Base-by-base conservation (phyloP, 2,797 vertebrate species). In the Rhinogobio ventralis region DNA sequence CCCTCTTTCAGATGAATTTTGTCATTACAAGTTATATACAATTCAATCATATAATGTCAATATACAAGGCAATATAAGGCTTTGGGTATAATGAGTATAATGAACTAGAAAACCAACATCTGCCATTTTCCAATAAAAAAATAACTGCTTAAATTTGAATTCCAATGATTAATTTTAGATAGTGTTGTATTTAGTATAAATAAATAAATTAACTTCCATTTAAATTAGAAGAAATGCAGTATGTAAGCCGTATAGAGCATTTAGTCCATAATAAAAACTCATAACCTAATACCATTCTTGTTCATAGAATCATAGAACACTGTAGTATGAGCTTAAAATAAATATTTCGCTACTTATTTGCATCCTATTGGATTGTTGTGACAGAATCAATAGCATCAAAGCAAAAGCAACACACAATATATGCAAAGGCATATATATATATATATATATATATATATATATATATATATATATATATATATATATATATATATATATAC, bases 1-100 rank as follows among this genome's bases (percentile, higher is more conserved):
- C 85, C 83, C 79, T 85, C 86, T 85, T 17, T 67, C 73, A 33
- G 68, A 60, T 57, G 36, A 73, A 11, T 14, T 14, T 14, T 5
- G 46, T 60, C 72, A 53, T 64, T 85, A 57, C 83, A 82, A 55
- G 6, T 14, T 0, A 64, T 28, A 5, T 19, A n/a, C 20, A 9
- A 8, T 36, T 55, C 19, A 36, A 15, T 15, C 23, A 45, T 42
- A 7, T 19, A 49, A 39, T 39, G 39, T 39, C 39, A 42, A 9
- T 42, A 4, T 7, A 10, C 11, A 46, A 46, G 11, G 14, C 3
- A 46, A 46, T 30, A 20, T 68, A 39, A 68, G 5, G 19, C 20
- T 68, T n/a, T 42, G 10, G 36, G 36, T n/a, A n/a, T n/a, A n/a
- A n/a, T 14, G 23, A 23, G 33, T 42, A 69, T 68, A 42, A 68